Conservation (phyloP, 1,140 invertebrate genomes). For the Zaprionus lachaisei region DNA sequence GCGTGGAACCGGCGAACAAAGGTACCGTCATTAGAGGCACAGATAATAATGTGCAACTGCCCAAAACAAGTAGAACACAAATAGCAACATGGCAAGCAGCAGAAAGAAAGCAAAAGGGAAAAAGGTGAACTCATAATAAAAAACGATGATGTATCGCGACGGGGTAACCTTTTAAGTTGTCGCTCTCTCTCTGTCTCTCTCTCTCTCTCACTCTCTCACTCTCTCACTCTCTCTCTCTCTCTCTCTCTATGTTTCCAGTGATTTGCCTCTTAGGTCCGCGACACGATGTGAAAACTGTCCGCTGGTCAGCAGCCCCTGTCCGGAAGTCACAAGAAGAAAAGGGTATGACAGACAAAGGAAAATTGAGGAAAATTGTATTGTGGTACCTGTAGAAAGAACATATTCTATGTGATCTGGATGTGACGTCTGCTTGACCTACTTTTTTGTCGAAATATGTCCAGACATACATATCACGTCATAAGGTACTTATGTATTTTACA, state of each 20-base stretch:
- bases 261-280: slow-evolving; percentile 14
- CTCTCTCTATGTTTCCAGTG: slow-evolving; percentile 3
- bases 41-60: slow-evolving; percentile 41
- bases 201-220: background rate
- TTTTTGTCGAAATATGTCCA: slow-evolving; percentile 12
- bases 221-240: background rate
- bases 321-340: slow-evolving; percentile 10
- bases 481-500: slow-evolving; percentile 11
- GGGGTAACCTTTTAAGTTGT: slow-evolving; percentile 56
- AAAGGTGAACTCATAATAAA: slow-evolving; percentile 46
- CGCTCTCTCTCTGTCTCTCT: background rate
- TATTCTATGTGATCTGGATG: slow-evolving; percentile 1
- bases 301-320: background rate
- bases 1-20: slow-evolving; percentile 15
- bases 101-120: slow-evolving; percentile 16
- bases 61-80: slow-evolving; percentile 30
- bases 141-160: slow-evolving; percentile 28
- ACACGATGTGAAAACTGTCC: background rate
- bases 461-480: slow-evolving; percentile 39
- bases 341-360: slow-evolving; percentile 30
- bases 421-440: slow-evolving; percentile 12
- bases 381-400: slow-evolving; percentile 14
- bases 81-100: slow-evolving; percentile 9
- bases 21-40: slow-evolving; percentile 48
- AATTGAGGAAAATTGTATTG: slow-evolving; percentile 7